These are phyloP conservation scores for Acropora tenuis DNA, from an alignment of 64 coral and sea anemone genomes.

Conservation along the genomic window DNA sequence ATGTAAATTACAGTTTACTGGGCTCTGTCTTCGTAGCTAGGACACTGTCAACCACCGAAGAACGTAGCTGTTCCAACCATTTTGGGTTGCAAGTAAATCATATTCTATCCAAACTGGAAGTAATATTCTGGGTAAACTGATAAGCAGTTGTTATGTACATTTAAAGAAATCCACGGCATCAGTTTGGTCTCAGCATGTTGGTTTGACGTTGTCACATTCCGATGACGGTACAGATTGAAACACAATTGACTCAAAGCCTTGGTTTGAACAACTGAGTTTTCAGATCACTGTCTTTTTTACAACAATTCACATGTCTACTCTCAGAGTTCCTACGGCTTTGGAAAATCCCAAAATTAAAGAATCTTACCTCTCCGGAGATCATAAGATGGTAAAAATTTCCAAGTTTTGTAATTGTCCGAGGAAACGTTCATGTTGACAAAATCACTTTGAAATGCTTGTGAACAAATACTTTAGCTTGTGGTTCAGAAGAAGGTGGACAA, in stretches of 20 bases:
- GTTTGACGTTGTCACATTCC: neutral
- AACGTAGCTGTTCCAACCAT: conserved; percentile 33
- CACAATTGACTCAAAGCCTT: neutral
- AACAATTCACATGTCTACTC: no score
- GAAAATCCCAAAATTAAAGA: no score
- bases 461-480: no score
- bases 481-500: no score
- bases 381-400: no score
- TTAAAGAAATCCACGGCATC: conserved; percentile 19
- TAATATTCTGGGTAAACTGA: conserved; percentile 35
- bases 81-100: conserved; percentile 54
- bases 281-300: no score
- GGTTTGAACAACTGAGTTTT: neutral
- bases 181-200: conserved; percentile 3
- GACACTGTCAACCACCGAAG: neutral
- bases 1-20: neutral
- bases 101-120: conserved; percentile 54
- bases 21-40: neutral
- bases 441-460: no score
- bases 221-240: neutral
- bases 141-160: conserved; percentile 59
- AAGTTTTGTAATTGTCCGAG: no score
- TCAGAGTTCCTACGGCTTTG: no score
- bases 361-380: no score
- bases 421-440: no score